Percentiles rank a stretch among this genome's conserved stretches.
phyloP scores from a whole-genome alignment of 2,797 vertebrate species.

The Aphelocoma californica region DNA sequence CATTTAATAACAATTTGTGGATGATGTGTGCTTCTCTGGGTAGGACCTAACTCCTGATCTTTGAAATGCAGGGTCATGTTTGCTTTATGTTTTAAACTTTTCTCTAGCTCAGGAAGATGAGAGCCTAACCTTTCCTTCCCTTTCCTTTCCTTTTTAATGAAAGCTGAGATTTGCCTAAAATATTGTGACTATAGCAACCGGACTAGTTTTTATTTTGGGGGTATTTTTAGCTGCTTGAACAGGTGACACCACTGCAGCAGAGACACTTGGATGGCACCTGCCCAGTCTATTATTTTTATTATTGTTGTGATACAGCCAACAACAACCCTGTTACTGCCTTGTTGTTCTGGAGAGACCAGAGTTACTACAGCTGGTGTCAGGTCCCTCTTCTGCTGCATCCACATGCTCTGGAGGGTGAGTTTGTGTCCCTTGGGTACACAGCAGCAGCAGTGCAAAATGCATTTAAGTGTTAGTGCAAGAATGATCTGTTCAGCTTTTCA shows the following conservation, averaged over 20 bases:
- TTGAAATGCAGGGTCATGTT: slow-evolving; percentile 11
- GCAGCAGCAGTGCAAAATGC: not conserved
- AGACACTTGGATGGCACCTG: not conserved
- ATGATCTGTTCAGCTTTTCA: not conserved
- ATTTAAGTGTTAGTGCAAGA: not conserved
- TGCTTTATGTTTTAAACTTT: slow-evolving; percentile 31
- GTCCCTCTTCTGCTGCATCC: not conserved
- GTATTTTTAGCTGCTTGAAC: not conserved
- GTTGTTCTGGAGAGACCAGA: not conserved
- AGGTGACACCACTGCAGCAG: not conserved
- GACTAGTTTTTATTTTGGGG: not conserved
- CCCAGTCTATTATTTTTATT: not conserved
- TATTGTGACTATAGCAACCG: not conserved
- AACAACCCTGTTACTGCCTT: not conserved
- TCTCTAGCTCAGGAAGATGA: not conserved
- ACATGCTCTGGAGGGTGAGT: not conserved
- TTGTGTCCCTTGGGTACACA: not conserved
- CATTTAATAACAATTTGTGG: not conserved
- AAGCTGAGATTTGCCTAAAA: slow-evolving; percentile 22
- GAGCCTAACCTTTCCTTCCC: slow-evolving; percentile 8
- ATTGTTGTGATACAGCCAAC: not conserved
- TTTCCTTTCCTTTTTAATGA: not conserved
- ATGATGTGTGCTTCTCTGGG: not conserved
- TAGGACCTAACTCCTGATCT: not conserved
- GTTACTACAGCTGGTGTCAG: not conserved